phyloP scores from a whole-genome alignment of 2,888 invertebrate genomes.

The Zygothrica quintamaculata region DNA sequence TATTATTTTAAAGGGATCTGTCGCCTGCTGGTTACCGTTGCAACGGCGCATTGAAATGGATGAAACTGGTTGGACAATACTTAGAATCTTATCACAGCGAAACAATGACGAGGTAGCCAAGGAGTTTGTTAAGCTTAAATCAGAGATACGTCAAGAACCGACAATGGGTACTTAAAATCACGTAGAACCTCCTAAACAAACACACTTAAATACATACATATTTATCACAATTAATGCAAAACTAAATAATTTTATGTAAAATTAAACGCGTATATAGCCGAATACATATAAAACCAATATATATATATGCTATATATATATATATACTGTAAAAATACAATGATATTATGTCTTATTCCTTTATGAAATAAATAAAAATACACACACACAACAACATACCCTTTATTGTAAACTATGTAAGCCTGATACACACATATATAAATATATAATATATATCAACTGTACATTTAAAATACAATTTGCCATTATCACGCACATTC shows the following conservation, averaged over 20 bases:
- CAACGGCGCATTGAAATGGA: slow-evolving; percentile 98
- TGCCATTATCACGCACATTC: slow-evolving; percentile 52
- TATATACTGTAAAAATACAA: slow-evolving; percentile 15
- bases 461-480: slow-evolving; percentile 38
- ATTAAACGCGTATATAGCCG: too few relatives aligned
- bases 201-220: slow-evolving; percentile 3
- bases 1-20: too few relatives aligned
- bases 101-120: slow-evolving; percentile 99
- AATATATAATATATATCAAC: slow-evolving; percentile 22
- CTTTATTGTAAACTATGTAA: too few relatives aligned
- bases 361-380: too few relatives aligned
- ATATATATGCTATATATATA: too few relatives aligned
- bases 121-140: slow-evolving; percentile 99
- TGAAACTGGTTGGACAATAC: slow-evolving; percentile 99
- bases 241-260: too few relatives aligned
- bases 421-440: neutral
- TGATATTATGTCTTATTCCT: slow-evolving; percentile 40
- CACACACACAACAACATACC: too few relatives aligned
- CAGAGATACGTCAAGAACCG: slow-evolving; percentile 95
- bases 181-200: slow-evolving; percentile 8
- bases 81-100: slow-evolving; percentile 97
- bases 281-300: too few relatives aligned
- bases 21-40: slow-evolving; percentile 96
- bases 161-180: slow-evolving; percentile 82
- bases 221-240: neutral